phyloP scores from a whole-genome alignment of 2,113 vertebrate species.

The Sapajus apella region DNA sequence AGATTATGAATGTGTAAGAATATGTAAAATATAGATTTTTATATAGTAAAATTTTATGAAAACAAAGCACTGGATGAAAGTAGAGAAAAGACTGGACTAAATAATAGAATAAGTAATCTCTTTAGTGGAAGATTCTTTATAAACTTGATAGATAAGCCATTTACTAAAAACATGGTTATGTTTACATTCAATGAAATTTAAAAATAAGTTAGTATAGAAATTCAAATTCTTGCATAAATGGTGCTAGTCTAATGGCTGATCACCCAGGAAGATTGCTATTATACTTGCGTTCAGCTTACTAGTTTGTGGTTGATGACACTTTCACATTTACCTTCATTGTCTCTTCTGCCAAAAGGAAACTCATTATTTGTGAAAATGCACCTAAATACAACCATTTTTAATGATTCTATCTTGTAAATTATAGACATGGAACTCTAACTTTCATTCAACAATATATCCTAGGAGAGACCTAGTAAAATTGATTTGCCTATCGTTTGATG shows the following conservation, averaged over 20 bases:
- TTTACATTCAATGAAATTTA: constrained; percentile 14
- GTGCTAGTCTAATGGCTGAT: background rate
- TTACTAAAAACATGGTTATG: background rate
- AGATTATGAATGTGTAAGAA: background rate
- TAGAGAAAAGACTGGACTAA: background rate
- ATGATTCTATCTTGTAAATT: background rate
- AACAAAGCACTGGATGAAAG: background rate
- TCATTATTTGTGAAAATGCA: background rate
- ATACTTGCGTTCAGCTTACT: background rate
- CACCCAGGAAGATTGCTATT: background rate
- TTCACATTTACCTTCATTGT: background rate
- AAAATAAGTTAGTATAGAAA: background rate
- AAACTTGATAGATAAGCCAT: constrained; percentile 7
- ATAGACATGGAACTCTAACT: background rate
- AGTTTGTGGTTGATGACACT: background rate
- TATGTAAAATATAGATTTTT: background rate
- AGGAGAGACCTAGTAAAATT: background rate
- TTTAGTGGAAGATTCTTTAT: background rate
- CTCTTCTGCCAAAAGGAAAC: constrained; percentile 30
- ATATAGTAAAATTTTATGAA: constrained; percentile 2
- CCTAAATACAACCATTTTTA: background rate
- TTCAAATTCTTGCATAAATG: background rate
- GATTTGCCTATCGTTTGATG: background rate
- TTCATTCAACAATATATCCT: background rate
- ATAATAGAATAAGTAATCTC: constrained; percentile 5